phyloP scores from a whole-genome alignment of 1,140 invertebrate genomes.

The Arion vulgaris region DNA sequence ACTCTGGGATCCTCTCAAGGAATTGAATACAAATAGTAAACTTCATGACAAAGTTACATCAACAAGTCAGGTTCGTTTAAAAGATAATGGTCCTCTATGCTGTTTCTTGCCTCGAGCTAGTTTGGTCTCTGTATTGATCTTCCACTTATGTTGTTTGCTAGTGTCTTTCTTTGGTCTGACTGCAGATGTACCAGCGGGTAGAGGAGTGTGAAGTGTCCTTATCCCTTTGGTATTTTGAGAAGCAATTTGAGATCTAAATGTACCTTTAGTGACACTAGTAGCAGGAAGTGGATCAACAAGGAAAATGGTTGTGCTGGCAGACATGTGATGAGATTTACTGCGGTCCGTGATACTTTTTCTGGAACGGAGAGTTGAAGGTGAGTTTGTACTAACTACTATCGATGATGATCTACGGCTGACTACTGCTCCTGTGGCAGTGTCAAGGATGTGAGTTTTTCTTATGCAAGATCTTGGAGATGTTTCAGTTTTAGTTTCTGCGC shows the following conservation, averaged over 20 bases:
- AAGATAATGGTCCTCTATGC: neutral
- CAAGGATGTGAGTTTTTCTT: neutral
- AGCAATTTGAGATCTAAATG: neutral
- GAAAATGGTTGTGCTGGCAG: conserved; percentile 10
- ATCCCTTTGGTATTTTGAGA: neutral
- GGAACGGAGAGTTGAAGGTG: neutral
- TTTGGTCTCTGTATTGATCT: conserved; percentile 6
- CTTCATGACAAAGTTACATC: no score
- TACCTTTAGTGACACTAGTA: neutral
- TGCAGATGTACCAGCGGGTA: neutral
- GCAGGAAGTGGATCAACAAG: conserved; percentile 14
- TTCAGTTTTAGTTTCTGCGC: neutral
- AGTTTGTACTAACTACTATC: neutral
- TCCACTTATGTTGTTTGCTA: neutral
- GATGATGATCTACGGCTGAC: conserved; percentile 20
- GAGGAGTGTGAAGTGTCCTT: conserved; percentile 11
- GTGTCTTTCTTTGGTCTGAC: neutral
- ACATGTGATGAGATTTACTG: neutral
- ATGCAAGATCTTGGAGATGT: neutral
- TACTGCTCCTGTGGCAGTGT: neutral
- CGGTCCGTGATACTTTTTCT: neutral
- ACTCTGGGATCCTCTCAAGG: no score
- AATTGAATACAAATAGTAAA: no score
- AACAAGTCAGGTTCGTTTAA: conserved; percentile 7
- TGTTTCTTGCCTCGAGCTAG: neutral